phyloP scores from a whole-genome alignment of 92 coral and sea anemone genomes.

The Isaurus tuberculatus region DNA sequence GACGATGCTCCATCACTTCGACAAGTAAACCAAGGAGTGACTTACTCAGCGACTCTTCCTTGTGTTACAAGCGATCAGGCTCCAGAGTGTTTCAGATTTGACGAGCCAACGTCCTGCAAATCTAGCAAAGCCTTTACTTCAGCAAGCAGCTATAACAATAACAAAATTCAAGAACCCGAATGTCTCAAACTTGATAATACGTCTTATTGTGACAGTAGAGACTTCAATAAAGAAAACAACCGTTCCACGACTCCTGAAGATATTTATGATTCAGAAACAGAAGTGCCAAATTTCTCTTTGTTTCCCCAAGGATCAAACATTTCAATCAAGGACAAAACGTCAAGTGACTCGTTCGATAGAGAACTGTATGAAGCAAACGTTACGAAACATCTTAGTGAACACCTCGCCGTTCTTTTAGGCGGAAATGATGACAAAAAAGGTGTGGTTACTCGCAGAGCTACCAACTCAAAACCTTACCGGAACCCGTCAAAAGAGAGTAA shows the following conservation, averaged over 20 bases:
- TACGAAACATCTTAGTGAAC: conserved; percentile 25
- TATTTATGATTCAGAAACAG: conserved; percentile 20
- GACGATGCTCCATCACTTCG: neutral
- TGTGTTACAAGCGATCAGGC: neutral
- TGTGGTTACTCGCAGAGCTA: neutral
- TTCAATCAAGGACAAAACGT: neutral
- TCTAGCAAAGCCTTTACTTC: neutral
- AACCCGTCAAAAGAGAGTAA: neutral
- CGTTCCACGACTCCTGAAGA: neutral
- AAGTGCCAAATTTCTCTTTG: conserved; percentile 34
- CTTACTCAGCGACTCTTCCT: neutral
- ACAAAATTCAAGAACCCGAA: neutral
- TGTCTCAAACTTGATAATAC: neutral
- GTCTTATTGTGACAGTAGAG: neutral
- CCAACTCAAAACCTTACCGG: neutral
- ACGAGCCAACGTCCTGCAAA: neutral
- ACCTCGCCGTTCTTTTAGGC: conserved; percentile 22
- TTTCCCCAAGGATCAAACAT: conserved; percentile 8
- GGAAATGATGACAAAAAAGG: neutral
- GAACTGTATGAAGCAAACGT: conserved; percentile 35
- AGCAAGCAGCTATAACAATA: neutral
- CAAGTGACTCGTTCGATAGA: conserved; percentile 7
- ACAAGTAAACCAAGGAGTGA: neutral
- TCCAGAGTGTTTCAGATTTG: neutral
- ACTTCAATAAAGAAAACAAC: neutral